Base-by-base conservation (phyloP, 2,113 vertebrate genomes). In the Drymodes brunneopygia region DNA sequence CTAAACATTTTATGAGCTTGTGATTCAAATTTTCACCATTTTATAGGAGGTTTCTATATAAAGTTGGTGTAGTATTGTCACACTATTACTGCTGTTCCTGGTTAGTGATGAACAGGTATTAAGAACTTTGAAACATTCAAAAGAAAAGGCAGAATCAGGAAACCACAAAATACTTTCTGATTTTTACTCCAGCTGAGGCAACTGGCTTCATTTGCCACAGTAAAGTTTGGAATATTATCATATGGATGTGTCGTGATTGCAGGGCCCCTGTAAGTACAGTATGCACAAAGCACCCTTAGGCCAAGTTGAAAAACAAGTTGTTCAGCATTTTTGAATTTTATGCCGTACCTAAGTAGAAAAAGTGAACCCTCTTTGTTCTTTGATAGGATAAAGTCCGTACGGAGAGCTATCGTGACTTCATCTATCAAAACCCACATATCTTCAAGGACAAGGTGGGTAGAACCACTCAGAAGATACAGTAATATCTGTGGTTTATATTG, bases 361-460 rank as follows among this genome's bases (percentile, higher is more conserved):
- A 90, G 3, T 80, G n/a, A 97, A 42, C 20, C 6, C 6, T 45
- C 66, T 94, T 90, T 66, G 4, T 96, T 24, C 45, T 95, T 95
- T 40, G 13, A 5, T 92, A 99, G 99, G 99, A 99, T 95, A 98
- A 97, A 98, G 98, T 99, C 24, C 98, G 99, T 56, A 99, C 99
- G 1, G 99, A 99, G 97, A 98, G 98, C 96, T 99, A 99, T 97
- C 97, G 99, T 17, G 98, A 99, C 97, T 99, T 99, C 98, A 98
- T 99, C 95, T 99, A 98, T 96, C 95, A 96, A 83, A 99, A 99
- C 95, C 94, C 98, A 10, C 99, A 99, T 15, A 97, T 99, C 95
- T 99, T 99, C 98, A 98, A 96, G 98, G 99, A 99, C 97, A 99
- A 99, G 98, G 99, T 99, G 93, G 98, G 99, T 92, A 61, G 44